phyloP scores from a whole-genome alignment of 2,888 invertebrate species.

The Meliscaeva auricollis region DNA sequence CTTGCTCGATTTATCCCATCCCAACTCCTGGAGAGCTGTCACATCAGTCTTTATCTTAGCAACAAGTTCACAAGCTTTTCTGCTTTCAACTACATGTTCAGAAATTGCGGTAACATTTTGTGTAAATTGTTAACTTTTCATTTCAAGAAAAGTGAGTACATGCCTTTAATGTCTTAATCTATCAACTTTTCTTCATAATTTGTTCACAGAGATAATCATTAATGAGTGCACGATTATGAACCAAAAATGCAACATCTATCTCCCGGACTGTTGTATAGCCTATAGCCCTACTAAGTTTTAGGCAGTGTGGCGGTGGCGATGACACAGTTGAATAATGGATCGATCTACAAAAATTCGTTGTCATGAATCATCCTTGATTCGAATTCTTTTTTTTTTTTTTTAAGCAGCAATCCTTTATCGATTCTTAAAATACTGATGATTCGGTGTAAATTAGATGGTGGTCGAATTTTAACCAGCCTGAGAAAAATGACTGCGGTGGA shows the following conservation, averaged over 20 bases:
- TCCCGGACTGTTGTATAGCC: neutral
- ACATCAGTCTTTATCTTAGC: too few relatives aligned
- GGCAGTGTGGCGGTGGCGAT: neutral
- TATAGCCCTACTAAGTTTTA: constrained; percentile 58
- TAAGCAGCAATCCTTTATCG: constrained; percentile 53
- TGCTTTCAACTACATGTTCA: too few relatives aligned
- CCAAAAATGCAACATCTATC: neutral
- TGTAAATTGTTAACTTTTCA: too few relatives aligned
- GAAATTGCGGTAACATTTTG: too few relatives aligned
- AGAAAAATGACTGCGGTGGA: neutral
- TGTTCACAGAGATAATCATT: too few relatives aligned
- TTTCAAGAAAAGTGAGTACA: too few relatives aligned
- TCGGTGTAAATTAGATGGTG: constrained; percentile 57
- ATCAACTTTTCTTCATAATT: too few relatives aligned
- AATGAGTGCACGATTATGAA: too few relatives aligned
- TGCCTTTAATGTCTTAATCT: too few relatives aligned
- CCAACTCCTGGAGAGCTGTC: too few relatives aligned
- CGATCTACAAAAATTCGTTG: neutral
- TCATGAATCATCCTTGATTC: constrained; percentile 66
- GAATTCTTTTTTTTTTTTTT: constrained; percentile 52
- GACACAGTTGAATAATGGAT: constrained; percentile 66
- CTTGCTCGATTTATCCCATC: too few relatives aligned
- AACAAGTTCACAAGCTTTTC: too few relatives aligned
- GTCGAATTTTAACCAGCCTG: constrained; percentile 29
- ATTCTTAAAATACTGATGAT: constrained; percentile 30